A percentile compares a stretch with the other conserved stretches of the same genome.
Conservation (phyloP, 2,797 vertebrate genomes). For the Takifugu ocellatus region DNA sequence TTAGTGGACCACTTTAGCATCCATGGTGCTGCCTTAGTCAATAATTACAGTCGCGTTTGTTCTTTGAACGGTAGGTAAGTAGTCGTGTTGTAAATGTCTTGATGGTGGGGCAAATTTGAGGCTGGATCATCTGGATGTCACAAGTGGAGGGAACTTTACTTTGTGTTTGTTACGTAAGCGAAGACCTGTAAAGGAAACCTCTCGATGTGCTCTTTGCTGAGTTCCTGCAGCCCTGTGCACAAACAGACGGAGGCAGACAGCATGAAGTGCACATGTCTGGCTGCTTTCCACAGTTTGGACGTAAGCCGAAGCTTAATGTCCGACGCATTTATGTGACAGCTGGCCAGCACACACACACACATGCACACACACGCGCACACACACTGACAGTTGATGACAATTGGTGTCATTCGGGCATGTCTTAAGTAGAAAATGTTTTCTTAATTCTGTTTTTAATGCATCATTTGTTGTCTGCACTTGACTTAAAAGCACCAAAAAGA, state of each 20-base stretch:
- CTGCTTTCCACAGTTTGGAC: slow-evolving; percentile 27
- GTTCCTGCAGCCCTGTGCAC: no score
- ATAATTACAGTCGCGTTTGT: neutral
- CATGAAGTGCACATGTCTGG: slow-evolving; percentile 30
- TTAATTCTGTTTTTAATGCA: neutral
- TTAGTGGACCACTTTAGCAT: neutral
- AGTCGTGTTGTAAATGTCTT: no score
- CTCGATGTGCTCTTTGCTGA: no score
- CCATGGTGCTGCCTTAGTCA: neutral
- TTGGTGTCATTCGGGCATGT: neutral
- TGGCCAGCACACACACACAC: slow-evolving; percentile 29
- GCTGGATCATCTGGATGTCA: no score
- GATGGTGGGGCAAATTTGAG: no score
- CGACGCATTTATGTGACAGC: slow-evolving; percentile 42
- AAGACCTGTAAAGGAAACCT: no score
- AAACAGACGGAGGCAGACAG: neutral
- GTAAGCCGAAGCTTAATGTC: slow-evolving; percentile 24
- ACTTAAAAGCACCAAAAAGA: neutral
- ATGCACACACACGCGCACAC: slow-evolving; percentile 17
- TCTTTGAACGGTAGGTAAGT: no score
- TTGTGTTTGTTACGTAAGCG: no score
- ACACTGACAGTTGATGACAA: slow-evolving; percentile 19
- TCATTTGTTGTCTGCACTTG: neutral
- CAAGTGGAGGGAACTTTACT: no score
- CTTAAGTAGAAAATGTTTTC: neutral